Conservation (phyloP, 2,888 invertebrate species). For the Tipula lateralis region DNA sequence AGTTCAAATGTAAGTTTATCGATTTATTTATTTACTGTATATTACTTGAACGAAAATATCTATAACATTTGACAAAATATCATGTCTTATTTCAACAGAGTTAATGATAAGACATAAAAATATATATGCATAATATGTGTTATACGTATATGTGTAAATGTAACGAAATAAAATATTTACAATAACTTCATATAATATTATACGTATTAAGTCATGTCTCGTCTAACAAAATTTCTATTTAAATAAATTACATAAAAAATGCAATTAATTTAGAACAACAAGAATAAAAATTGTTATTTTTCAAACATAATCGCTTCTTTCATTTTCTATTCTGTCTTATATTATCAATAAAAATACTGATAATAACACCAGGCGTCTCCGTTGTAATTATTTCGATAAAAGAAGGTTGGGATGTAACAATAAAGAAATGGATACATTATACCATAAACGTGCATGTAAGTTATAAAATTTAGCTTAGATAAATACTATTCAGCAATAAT, state of each 20-base stretch:
- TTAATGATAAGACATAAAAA: neutral
- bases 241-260: neutral
- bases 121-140: neutral
- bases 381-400: conserved; percentile 11
- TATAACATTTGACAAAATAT: no score
- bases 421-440: neutral
- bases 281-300: neutral
- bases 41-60: no score
- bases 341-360: neutral
- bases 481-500: neutral
- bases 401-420: neutral
- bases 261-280: neutral
- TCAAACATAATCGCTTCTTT: neutral
- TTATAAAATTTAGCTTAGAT: neutral
- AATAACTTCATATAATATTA: neutral
- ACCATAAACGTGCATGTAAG: neutral
- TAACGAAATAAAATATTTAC: neutral
- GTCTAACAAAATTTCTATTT: neutral
- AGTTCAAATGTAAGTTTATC: no score
- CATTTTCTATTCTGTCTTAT: neutral
- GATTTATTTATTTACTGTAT: no score
- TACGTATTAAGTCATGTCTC: neutral
- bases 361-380: conserved; percentile 24
- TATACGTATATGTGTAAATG: no score
- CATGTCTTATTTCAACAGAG: neutral